Evolutionary conservation across 2,113 vertebrate species (phyloP).

Genomic region (Zootoca vivipara): DNA sequence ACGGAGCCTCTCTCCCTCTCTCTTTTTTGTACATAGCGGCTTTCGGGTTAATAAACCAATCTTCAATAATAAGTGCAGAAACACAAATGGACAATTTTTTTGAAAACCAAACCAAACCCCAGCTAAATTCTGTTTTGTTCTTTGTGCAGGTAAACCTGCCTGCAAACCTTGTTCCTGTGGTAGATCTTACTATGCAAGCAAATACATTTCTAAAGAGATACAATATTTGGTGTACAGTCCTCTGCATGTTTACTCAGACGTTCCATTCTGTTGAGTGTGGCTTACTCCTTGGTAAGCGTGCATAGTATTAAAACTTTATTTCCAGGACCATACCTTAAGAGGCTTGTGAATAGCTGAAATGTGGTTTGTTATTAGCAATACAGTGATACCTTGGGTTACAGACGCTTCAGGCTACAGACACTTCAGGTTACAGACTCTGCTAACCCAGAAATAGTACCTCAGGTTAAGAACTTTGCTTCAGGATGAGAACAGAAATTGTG

Average conservation of each 20-base stretch:
- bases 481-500: too few species aligned
- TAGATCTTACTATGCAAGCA: neutral
- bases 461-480: too few species aligned
- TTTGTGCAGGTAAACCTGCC: neutral
- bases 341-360: neutral
- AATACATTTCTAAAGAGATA: neutral
- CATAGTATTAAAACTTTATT: neutral
- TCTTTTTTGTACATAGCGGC: conserved; percentile 3
- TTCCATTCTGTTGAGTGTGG: neutral
- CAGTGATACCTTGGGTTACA: too few species aligned
- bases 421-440: too few species aligned
- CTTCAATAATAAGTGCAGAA: neutral
- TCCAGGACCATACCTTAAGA: neutral
- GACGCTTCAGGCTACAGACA: too few species aligned
- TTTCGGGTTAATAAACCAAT: conserved; percentile 28
- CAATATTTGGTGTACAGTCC: neutral
- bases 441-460: too few species aligned
- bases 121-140: rapidly evolving
- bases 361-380: neutral
- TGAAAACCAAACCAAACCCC: conserved; percentile 2
- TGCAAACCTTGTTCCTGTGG: neutral
- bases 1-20: neutral
- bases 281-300: neutral
- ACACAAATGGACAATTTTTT: conserved; percentile 44
- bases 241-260: neutral